Base-by-base conservation (phyloP, 1,140 invertebrate species). In the Microplitis mediator region DNA sequence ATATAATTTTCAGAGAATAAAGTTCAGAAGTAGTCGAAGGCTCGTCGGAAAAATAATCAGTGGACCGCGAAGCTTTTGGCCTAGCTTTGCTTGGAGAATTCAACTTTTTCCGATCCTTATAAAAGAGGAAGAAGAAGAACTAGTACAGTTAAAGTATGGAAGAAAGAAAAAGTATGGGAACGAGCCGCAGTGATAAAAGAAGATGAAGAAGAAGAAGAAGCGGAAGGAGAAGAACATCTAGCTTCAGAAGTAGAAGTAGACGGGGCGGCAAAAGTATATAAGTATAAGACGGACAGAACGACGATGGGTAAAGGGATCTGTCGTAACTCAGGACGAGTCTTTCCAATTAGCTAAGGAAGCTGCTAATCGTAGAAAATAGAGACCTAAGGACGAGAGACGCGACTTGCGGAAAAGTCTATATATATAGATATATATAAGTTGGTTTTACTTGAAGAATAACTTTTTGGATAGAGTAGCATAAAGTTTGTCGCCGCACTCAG, bases 291-390 rank as follows among this genome's bases (percentile, higher is more conserved):
- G 39, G 39, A 45, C 11, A 11, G 11, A 50, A 32, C 62, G 36
- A 35, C 35, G 11, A 32, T 35, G 13, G 9, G 61, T 34, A 16
- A 50, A 34, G 65, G 76, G 77, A 78, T 78, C 77, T 78, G 78
- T 78, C 75, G 76, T 74, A 45, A 45, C 39, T 45, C 39, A 45
- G 39, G 75, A 81, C 80, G 77, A 81, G 78, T 79, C 76, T 78
- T 81, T 81, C 76, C 80, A 81, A 81, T 81, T 81, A 81, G 74
- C 75, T 56, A 65, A 74, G 69, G 76, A 65, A 73, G 71, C 72
- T 76, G 71, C 74, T 76, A 76, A 78, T 75, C 74, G 74, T 45
- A 71, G 74, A 66, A 78, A 77, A 78, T 61, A 72, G 76, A 78
- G 50, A 62, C 32, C 34, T 8, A 23, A 58, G 14, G 56, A 58